Evolutionary conservation across 2,113 vertebrate genomes (phyloP).

Genomic region (Ophthalmolycus amberensis): DNA sequence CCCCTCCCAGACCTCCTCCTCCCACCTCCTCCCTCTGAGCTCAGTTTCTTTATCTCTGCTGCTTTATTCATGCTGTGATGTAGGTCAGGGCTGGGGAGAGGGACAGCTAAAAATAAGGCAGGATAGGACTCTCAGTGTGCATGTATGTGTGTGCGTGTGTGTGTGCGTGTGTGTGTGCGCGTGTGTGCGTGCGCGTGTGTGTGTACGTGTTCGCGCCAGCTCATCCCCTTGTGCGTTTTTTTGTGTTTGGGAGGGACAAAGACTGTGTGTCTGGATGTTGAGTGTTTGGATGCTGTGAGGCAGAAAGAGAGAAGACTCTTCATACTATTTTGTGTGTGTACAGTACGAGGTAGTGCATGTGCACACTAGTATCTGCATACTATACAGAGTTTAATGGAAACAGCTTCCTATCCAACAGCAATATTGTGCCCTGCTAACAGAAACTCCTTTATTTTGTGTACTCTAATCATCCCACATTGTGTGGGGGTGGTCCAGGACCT

Average conservation of each 20-base stretch:
- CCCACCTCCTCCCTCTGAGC: conserved; percentile 24
- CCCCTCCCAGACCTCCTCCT: conserved; percentile 8
- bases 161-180: background rate
- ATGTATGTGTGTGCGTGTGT: background rate
- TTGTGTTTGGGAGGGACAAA: conserved; percentile 7
- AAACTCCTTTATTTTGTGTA: conserved; percentile 23
- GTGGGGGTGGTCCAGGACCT: background rate
- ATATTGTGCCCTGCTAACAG: conserved; percentile 16
- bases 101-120: conserved; percentile 74
- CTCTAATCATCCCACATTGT: conserved; percentile 19
- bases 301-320: conserved; percentile 17
- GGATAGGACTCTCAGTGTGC: conserved; percentile 41
- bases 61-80: conserved; percentile 79
- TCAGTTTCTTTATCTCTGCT: conserved; percentile 68
- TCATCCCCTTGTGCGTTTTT: conserved; percentile 14
- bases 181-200: no score
- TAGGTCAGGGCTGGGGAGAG: conserved; percentile 75
- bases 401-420: conserved; percentile 20
- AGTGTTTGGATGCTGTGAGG: conserved; percentile 33
- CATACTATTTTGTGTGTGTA: background rate
- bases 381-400: conserved; percentile 56
- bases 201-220: background rate
- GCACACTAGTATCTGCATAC: background rate
- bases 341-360: background rate
- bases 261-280: background rate